Evolutionary conservation across 2,888 invertebrate genomes (phyloP), one percentile per base, ranked within the genome.

Genomic region (Catocala sponsa): DNA sequence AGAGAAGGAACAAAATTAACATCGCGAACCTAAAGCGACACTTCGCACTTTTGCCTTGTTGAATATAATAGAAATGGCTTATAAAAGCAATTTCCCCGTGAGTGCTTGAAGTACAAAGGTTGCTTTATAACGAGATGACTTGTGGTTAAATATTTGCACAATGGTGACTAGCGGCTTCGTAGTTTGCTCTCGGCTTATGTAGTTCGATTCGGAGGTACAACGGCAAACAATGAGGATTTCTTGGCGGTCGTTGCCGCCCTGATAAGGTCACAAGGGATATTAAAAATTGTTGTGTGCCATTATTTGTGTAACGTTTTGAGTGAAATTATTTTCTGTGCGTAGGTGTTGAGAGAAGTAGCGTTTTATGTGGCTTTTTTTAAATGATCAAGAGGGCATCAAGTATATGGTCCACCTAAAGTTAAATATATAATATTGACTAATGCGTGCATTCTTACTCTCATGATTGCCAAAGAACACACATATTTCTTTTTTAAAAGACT

Each of bases 81-180:
- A 68, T 66, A 59, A 72, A 76, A 76, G 71, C 70, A 71, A 72
- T 70, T 74, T 76, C 48, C 62, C 59, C 60, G 57, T 62, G 46
- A 75, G 65, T 64, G 69, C 59, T 52, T 58, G 35, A 50, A 38
- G 67, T 74, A 73, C 71, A 72, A 70, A 55, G 62, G 70, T 60
- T 72, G 84, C 74, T 83, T 84, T 81, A 78, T 84, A 87, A 86
- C 81, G 76, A 80, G 79, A 86, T 84, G 83, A 82, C 74, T 78
- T 61, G 74, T 65, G 68, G 75, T 74, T 76, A 86, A 88, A 87
- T 85, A 86, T 88, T 88, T 82, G 81, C 78, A 79, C 73, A 82
- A 69, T 67, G 57, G 72, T 68, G 49, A 32, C 62, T 74, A 57
- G 35, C 25, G 43, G 63, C 60, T 61, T 59, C 59, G 47, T 55